Evolutionary conservation across 2,113 vertebrate genomes (phyloP).

Genomic region (Macaca mulatta): DNA sequence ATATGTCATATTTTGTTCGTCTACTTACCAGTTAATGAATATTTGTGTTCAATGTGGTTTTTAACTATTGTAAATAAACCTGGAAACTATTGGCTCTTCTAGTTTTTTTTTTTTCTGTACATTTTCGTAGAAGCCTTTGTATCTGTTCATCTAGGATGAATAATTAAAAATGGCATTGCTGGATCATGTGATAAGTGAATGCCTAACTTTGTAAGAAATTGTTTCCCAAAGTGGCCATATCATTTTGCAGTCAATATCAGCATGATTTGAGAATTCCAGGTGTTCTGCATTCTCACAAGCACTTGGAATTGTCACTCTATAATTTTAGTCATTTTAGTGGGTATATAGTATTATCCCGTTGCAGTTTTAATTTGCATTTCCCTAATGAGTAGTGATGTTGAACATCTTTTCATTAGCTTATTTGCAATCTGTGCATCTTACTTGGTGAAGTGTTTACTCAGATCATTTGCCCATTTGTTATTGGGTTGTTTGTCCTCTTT

Average conservation of each 20-base stretch:
- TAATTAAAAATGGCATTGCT: not conserved
- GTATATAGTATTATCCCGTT: not conserved
- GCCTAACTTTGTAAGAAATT: not conserved
- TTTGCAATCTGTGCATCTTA: not conserved
- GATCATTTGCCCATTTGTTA: not conserved
- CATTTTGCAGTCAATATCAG: not conserved
- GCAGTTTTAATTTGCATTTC: not conserved
- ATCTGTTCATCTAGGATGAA: not conserved
- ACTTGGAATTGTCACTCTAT: not conserved
- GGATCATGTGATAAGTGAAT: not conserved
- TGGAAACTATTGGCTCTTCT: not conserved
- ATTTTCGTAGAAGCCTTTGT: not conserved
- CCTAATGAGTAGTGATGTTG: not conserved
- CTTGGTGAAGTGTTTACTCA: not conserved
- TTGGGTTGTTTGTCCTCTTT: not conserved
- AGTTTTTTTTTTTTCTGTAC: not conserved
- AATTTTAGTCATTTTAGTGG: not conserved
- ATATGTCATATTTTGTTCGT: not conserved
- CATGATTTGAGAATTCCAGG: not conserved
- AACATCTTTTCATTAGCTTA: not conserved
- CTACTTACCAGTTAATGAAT: not conserved
- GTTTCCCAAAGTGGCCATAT: not conserved
- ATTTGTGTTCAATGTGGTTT: not conserved
- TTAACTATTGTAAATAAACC: not conserved
- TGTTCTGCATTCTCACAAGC: not conserved